Evolutionary conservation across 2,797 vertebrate genomes (phyloP), one percentile per base, ranked within the genome.

Genomic region (Clamator glandarius): DNA sequence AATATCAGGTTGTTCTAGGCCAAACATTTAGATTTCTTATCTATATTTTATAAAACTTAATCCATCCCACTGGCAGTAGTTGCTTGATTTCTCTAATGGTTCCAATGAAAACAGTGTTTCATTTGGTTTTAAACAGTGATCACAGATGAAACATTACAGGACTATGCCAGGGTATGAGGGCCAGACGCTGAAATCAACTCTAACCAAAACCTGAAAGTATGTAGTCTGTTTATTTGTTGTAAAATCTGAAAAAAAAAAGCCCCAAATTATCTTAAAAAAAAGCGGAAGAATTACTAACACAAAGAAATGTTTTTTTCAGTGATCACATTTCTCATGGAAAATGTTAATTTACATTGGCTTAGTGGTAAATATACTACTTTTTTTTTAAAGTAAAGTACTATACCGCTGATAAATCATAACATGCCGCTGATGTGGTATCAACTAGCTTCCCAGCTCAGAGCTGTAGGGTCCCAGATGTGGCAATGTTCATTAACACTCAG

Each of bases 31-130:
- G 61, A 90, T 87, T 94, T 92, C 84, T 93, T 92, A 94, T 92
- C 87, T 95, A 66, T 85, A 87, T 95, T 96, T 95, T 90, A 87
- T 85, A 81, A 87, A 94, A 89, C 50, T 75, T 92, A 91, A 89
- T 80, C 62, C 36, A 91, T 80, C 66, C 36, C 84, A 72, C 35
- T 66, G 89, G 92, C 69, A 92, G 63, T 87, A 77, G 81, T 94
- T 91, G 61, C 58, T 78, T 91, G 87, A 92, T 94, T 94, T 93
- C 48, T 93, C 33, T 67, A 69, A 61, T 69, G 58, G 46, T 84
- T 96, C 77, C 84, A 94, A 67, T 78, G 55, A 87, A 96, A 95
- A 89, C 68, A 89, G 35, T 84, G 76, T 86, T 97, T 96, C 61
- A 87, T 88, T 86, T 95, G 84, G 64, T 89, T 84, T 93, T 90